Evolutionary conservation across 2,113 vertebrate species (phyloP), one percentile per base, ranked within the genome.

Genomic region (Gasterosteus nipponicus): DNA sequence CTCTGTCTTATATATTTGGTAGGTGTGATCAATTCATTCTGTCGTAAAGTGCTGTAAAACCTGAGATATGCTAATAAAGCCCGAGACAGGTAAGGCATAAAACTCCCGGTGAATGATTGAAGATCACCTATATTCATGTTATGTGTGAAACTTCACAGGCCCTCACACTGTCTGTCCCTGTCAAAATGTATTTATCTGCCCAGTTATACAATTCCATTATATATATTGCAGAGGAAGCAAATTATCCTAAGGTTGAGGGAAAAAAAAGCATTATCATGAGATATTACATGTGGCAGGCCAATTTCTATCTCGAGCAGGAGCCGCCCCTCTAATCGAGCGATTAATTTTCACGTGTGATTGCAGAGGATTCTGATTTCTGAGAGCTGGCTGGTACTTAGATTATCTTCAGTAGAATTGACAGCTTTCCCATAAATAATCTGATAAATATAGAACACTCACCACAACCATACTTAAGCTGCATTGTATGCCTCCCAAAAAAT

Each of bases 231-330:
- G 72, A 83, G 57, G 22, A 83, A 53, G 85, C 69, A 77, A 87
- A 82, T 71, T 26, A 71, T 56, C 67, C 82, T 73, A 80, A 69
- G 82, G 68, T 73, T 73, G 67, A 69, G 73, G 76, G 75, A 41
- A 22, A 26, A 38, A 38, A 38, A 47, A 67, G 65, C 67, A 62
- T 86, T 78, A 14, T 63, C 77, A 74, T 89, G 89, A 93, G 87
- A 84, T 91, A 92, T 92, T 90, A 83, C 82, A 92, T 89, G 87
- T 93, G 94, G 87, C 92, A 92, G 90, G 80, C 78, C 90, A 94
- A 93, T 94, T 93, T 93, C 87, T 89, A 92, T 86, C 71, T 71
- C 22, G 44, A 88, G 86, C 80, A 80, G 89, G 33, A 75, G 81
- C 75, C 44, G 53, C 64, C 62, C 69, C 47, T 87, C 74, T 44